phyloP scores from a whole-genome alignment of 1,140 invertebrate species.

The Solenopsis fugax region DNA sequence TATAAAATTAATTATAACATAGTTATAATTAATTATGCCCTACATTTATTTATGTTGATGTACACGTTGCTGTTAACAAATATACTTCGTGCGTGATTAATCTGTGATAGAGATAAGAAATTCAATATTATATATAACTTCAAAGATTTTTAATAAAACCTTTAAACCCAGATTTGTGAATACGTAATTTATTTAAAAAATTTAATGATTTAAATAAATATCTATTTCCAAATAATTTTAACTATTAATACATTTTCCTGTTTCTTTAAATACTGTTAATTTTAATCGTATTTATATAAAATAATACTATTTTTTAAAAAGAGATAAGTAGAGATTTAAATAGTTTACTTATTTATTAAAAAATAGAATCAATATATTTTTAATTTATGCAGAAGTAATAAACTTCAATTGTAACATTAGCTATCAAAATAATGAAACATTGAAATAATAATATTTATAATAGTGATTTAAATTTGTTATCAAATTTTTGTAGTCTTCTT shows the following conservation, averaged over 20 bases:
- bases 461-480: not conserved
- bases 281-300: not conserved
- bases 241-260: not conserved
- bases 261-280: not conserved
- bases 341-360: conserved; percentile 13
- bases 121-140: conserved; percentile 15
- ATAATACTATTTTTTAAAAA: not conserved
- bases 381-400: not conserved
- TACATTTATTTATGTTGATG: conserved; percentile 56
- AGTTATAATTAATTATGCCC: too few species aligned
- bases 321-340: not conserved
- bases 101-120: conserved; percentile 73
- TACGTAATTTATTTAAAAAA: not conserved
- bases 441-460: not conserved
- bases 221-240: not conserved
- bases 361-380: not conserved
- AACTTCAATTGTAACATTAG: not conserved
- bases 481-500: not conserved
- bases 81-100: conserved; percentile 70
- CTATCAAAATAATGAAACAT: not conserved
- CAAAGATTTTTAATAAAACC: conserved; percentile 40
- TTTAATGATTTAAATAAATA: not conserved
- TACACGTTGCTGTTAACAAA: conserved; percentile 55
- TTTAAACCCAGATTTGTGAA: not conserved
- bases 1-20: conserved; percentile 62